Conservation (phyloP, 2,113 vertebrate species). For the Periophthalmodon schlosseri region DNA sequence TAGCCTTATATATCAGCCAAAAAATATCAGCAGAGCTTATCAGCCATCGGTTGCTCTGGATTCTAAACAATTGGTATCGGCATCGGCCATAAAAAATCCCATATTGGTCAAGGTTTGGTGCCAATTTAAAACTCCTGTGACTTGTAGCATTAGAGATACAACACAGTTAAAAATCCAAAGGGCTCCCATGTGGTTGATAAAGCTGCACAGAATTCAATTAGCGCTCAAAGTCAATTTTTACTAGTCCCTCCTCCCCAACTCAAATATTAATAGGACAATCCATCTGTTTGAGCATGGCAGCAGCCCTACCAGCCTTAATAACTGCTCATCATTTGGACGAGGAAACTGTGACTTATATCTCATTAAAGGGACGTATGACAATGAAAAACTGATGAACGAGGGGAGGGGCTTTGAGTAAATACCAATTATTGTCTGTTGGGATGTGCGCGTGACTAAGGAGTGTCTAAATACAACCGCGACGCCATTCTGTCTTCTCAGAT, state of each 20-base stretch:
- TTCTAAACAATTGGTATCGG: too few relatives aligned
- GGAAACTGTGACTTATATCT: constrained; percentile 64
- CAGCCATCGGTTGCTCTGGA: too few relatives aligned
- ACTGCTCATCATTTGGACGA: constrained; percentile 57
- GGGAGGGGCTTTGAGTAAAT: constrained; percentile 20
- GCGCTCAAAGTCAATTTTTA: constrained; percentile 57
- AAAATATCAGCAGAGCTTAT: too few relatives aligned
- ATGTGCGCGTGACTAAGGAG: constrained; percentile 20
- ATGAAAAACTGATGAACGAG: constrained; percentile 11
- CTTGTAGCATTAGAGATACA: constrained; percentile 6
- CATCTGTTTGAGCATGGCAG: constrained; percentile 63
- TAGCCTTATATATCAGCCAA: too few relatives aligned
- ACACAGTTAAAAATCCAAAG: constrained; percentile 16
- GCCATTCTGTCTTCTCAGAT: constrained; percentile 36
- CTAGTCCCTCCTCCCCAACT: constrained; percentile 46
- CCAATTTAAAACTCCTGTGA: constrained; percentile 2
- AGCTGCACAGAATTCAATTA: constrained; percentile 56
- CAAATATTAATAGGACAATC: constrained; percentile 69
- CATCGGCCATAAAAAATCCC: too few relatives aligned
- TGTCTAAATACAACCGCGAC: constrained; percentile 44
- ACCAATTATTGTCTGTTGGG: constrained; percentile 40
- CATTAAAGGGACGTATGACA: constrained; percentile 53
- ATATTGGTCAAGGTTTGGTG: neutral
- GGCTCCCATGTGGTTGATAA: constrained; percentile 40
- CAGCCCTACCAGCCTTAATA: constrained; percentile 61